A percentile compares a stretch with the other conserved stretches of the same genome.
Evolutionary conservation across 2,113 vertebrate genomes (phyloP).

Genomic region (Solenodon paradoxus): DNA sequence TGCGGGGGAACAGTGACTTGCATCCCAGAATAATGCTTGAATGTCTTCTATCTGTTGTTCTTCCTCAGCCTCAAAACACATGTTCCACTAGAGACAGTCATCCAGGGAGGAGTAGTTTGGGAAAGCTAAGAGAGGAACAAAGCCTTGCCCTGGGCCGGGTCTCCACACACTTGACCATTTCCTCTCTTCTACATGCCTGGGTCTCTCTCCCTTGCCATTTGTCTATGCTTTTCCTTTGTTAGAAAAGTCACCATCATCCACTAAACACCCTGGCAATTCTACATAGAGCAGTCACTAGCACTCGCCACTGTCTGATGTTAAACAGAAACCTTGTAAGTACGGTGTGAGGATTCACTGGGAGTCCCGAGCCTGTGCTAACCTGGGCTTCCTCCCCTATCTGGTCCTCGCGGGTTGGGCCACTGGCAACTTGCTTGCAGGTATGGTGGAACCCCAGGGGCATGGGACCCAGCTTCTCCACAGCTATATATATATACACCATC

Average conservation of each 20-base stretch:
- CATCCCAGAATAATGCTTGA: neutral
- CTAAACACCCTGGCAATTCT: neutral
- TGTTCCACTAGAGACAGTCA: neutral
- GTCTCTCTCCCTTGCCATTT: neutral
- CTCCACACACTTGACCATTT: neutral
- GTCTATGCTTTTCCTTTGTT: neutral
- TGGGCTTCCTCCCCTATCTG: neutral
- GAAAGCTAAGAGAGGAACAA: neutral
- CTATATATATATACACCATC: neutral
- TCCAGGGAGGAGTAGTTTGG: neutral
- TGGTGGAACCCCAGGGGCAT: fast-evolving
- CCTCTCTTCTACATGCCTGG: fast-evolving
- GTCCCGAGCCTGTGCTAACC: too few relatives aligned
- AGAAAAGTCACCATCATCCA: neutral
- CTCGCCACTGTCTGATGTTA: neutral
- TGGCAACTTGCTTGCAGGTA: neutral
- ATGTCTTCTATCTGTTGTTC: neutral
- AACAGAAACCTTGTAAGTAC: neutral
- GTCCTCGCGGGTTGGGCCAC: neutral
- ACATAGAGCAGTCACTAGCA: neutral
- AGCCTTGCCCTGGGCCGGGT: neutral
- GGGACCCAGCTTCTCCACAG: neutral
- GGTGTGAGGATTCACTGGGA: neutral
- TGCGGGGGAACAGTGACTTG: fast-evolving
- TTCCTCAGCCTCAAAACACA: neutral